Percentiles rank a stretch among this genome's conserved stretches.
Evolutionary conservation across 2,113 vertebrate species (phyloP).

Genomic region (Oncorhynchus kisutch): DNA sequence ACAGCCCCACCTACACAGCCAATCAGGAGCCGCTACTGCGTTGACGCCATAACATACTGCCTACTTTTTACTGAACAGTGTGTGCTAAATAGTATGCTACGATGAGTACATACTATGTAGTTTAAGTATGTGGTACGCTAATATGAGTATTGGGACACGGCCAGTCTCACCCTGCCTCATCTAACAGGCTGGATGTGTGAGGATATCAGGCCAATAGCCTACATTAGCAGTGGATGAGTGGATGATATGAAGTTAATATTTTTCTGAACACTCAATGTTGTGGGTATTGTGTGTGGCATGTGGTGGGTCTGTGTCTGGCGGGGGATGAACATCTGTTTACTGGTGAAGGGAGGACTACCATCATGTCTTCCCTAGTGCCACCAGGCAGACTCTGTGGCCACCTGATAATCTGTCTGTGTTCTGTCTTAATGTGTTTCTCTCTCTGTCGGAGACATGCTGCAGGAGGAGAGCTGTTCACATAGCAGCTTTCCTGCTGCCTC

Average conservation of each 20-base stretch:
- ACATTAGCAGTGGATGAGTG: conserved; percentile 9
- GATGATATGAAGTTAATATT: conserved; percentile 1
- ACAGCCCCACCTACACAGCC: too few species aligned
- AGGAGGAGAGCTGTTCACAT: background rate
- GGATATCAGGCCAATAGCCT: background rate
- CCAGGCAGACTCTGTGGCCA: background rate
- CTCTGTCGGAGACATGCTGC: conserved; percentile 9
- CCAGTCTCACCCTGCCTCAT: background rate
- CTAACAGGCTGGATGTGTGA: background rate
- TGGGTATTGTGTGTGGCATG: conserved; percentile 33
- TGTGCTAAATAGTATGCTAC: too few species aligned
- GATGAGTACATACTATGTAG: too few species aligned
- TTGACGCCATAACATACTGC: too few species aligned
- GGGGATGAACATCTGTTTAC: conserved; percentile 32
- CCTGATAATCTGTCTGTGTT: background rate
- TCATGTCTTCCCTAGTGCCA: conserved; percentile 14
- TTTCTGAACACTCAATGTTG: conserved; percentile 20
- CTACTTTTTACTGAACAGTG: too few species aligned
- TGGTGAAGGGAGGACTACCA: conserved; percentile 3
- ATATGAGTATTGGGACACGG: too few species aligned
- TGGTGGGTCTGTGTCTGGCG: conserved; percentile 13
- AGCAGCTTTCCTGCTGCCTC: background rate
- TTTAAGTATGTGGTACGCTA: too few species aligned
- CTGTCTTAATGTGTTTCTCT: background rate
- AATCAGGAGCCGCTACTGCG: too few species aligned